Evolutionary conservation across 2,888 invertebrate genomes (phyloP).

Genomic region (Lapara coniferarum): DNA sequence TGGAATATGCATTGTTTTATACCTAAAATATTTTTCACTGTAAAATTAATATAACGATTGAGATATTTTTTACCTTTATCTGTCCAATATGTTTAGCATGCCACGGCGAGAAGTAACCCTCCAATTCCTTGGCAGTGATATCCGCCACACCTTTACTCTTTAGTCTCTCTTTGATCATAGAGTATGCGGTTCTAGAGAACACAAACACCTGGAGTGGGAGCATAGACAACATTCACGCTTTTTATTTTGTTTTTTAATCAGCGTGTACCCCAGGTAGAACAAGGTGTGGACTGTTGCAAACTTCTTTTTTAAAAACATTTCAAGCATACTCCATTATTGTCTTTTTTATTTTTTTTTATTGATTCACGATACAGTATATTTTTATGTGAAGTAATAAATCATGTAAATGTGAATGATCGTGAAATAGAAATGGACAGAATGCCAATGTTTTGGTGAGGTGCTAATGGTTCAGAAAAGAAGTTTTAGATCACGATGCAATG

Average conservation of each 20-base stretch:
- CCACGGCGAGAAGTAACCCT: slow-evolving; percentile 93
- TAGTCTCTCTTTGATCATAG: slow-evolving; percentile 91
- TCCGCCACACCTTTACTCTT: slow-evolving; percentile 90
- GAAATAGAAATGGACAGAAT: slow-evolving; percentile 17
- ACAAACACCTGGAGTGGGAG: slow-evolving; percentile 91
- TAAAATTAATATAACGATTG: background rate
- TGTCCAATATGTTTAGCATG: slow-evolving; percentile 92
- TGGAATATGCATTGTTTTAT: too few relatives aligned
- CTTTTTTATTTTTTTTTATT: background rate
- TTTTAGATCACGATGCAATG: slow-evolving; percentile 32
- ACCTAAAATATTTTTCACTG: background rate
- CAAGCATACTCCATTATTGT: background rate
- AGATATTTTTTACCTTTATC: slow-evolving; percentile 81
- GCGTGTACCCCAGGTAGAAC: slow-evolving; percentile 50
- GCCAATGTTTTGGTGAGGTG: slow-evolving; percentile 2
- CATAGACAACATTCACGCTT: slow-evolving; percentile 59
- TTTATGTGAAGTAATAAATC: too few relatives aligned
- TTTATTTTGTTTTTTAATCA: slow-evolving; percentile 30
- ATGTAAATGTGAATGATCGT: slow-evolving; percentile 4
- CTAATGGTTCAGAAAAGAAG: slow-evolving; percentile 42
- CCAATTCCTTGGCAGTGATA: slow-evolving; percentile 88
- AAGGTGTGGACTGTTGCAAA: slow-evolving; percentile 44
- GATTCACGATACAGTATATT: too few relatives aligned
- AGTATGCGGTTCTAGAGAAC: slow-evolving; percentile 92
- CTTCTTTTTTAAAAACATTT: slow-evolving; percentile 35